A percentile compares a stretch with the other conserved stretches of the same genome.
These are phyloP conservation scores for Pipra filicauda DNA, from an alignment of 2,113 vertebrate species.

Conservation along the genomic window DNA sequence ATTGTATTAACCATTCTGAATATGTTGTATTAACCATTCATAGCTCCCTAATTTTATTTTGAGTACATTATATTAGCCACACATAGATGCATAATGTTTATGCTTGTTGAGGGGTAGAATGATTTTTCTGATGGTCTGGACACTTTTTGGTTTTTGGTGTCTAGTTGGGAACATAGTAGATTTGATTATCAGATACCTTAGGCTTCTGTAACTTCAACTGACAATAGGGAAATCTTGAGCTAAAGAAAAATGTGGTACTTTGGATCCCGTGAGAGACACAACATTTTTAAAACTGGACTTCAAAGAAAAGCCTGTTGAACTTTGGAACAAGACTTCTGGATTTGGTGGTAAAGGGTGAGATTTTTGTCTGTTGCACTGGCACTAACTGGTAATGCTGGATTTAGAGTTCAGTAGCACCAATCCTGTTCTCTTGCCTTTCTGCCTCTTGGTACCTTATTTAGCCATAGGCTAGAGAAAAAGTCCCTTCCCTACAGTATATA, in stretches of 20 bases:
- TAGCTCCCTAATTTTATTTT: neutral
- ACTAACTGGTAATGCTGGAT: neutral
- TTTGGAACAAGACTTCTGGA: neutral
- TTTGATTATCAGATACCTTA: neutral
- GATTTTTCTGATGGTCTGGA: neutral
- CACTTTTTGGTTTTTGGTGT: neutral
- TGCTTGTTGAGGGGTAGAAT: neutral
- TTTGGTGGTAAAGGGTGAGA: neutral
- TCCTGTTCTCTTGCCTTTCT: neutral
- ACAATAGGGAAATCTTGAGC: neutral
- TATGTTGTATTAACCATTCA: neutral
- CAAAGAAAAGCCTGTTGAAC: neutral
- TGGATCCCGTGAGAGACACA: neutral
- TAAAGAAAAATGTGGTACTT: neutral
- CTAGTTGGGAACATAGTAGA: neutral
- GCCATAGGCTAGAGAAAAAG: neutral
- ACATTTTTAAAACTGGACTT: neutral
- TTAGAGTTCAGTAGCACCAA: neutral
- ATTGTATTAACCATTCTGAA: neutral
- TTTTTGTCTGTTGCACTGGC: neutral
- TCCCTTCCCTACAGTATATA: neutral
- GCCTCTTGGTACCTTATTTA: neutral
- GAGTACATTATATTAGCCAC: neutral
- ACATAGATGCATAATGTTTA: neutral
- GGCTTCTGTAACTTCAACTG: neutral